These are phyloP conservation scores for Eulacestoma nigropectus DNA, from an alignment of 2,113 vertebrate species.

Conservation along the genomic window DNA sequence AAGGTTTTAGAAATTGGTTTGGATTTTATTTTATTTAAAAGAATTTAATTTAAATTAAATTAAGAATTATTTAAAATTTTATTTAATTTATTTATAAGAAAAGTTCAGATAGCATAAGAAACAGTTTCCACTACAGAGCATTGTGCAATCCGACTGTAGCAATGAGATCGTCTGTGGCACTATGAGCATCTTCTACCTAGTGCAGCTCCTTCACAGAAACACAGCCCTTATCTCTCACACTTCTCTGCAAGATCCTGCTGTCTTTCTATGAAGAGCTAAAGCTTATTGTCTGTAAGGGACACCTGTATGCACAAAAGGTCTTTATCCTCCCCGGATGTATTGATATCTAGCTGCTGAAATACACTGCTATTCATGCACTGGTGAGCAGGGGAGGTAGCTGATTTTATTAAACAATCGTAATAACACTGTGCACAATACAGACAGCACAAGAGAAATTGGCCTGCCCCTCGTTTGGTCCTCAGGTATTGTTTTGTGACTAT, in stretches of 20 bases:
- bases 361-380: fast-evolving
- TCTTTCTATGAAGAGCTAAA: not conserved
- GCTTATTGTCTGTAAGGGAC: not conserved
- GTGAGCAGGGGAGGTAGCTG: not conserved
- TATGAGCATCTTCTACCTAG: not conserved
- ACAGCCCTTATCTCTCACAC: not conserved
- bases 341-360: not conserved
- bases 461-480: not conserved
- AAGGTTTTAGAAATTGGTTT: not conserved
- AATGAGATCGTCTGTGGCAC: not conserved
- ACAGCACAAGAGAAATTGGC: not conserved
- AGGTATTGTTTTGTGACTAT: not conserved
- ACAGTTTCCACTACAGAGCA: not conserved
- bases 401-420: not conserved
- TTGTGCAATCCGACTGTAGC: not conserved
- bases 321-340: not conserved
- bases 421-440: not conserved
- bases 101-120: not conserved
- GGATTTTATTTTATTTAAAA: not conserved
- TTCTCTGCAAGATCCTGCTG: not conserved
- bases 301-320: not conserved
- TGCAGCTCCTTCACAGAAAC: not conserved
- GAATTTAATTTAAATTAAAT: no score
- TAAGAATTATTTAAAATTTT: no score
- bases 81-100: no score